A percentile compares a stretch with the other conserved stretches of the same genome.
Evolutionary conservation across 2,888 invertebrate genomes (phyloP).

Genomic region (Thecophora atra): DNA sequence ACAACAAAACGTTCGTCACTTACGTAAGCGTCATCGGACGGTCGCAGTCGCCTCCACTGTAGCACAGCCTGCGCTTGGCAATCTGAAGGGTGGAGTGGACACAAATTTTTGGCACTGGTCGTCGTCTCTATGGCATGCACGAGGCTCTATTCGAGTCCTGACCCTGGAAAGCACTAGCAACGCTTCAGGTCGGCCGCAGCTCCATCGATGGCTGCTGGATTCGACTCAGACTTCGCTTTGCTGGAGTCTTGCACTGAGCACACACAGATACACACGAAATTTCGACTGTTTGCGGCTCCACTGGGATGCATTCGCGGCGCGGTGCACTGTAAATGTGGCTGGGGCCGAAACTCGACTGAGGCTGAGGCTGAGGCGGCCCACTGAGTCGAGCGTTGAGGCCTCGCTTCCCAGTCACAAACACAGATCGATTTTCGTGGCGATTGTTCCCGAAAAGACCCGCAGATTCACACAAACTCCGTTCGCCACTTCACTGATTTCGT

Average conservation of each 20-base stretch:
- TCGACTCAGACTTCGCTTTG: not conserved
- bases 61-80: slow-evolving; percentile 16
- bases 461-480: not conserved
- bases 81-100: not conserved
- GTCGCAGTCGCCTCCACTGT: slow-evolving; percentile 21
- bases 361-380: not conserved
- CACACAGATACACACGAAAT: slow-evolving; percentile 31
- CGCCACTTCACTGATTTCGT: slow-evolving; percentile 13
- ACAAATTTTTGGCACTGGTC: slow-evolving; percentile 23
- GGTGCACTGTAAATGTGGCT: slow-evolving; percentile 13
- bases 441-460: not conserved
- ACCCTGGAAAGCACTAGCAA: slow-evolving; percentile 1
- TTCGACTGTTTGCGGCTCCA: slow-evolving; percentile 19
- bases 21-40: slow-evolving; percentile 27
- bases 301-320: slow-evolving; percentile 21
- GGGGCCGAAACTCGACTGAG: not conserved
- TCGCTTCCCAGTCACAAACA: not conserved
- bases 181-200: not conserved
- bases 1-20: slow-evolving; percentile 26
- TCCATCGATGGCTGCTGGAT: too few relatives aligned
- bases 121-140: slow-evolving; percentile 16
- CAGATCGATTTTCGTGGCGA: not conserved
- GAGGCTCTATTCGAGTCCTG: not conserved
- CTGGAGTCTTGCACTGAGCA: slow-evolving; percentile 26
- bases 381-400: not conserved